phyloP scores from a whole-genome alignment of 92 coral and sea anemone genomes.

The Galaxea fascicularis region DNA sequence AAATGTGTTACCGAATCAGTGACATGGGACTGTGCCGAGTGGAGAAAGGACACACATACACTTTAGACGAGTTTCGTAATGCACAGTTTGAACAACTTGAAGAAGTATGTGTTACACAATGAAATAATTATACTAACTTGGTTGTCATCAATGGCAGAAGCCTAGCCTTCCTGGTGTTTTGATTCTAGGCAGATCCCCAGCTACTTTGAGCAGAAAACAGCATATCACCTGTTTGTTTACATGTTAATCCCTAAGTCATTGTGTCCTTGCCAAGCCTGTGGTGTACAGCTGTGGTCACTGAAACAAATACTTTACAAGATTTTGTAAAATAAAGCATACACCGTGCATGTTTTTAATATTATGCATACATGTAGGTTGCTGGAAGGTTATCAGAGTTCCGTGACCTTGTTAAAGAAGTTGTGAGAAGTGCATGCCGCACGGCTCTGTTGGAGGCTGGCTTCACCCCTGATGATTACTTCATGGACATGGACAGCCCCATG shows the following conservation, averaged over 20 bases:
- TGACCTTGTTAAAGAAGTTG: constrained; percentile 98
- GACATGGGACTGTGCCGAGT: constrained; percentile 99
- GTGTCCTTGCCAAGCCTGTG: no score
- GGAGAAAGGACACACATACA: constrained; percentile 95
- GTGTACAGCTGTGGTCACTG: no score
- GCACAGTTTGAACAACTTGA: constrained; percentile 97
- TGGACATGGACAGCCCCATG: constrained; percentile 97
- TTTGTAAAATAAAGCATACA: no score
- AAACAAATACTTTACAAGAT: no score
- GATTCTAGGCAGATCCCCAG: no score
- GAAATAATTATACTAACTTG: background rate
- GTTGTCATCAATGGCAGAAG: background rate
- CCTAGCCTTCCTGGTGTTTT: no score
- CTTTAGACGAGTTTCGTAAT: constrained; percentile 93
- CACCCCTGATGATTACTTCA: constrained; percentile 98
- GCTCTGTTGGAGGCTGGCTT: constrained; percentile 98
- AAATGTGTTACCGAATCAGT: constrained; percentile 99
- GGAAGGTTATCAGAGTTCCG: constrained; percentile 98
- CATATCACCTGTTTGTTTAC: no score
- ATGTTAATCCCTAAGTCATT: no score
- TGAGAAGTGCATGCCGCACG: constrained; percentile 97
- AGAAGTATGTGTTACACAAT: constrained; percentile 70
- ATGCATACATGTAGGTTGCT: constrained; percentile 75
- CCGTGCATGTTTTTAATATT: no score
- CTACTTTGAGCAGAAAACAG: no score